Conservation (phyloP, 2,797 vertebrate genomes). For the Gobionotothen gibberifrons region DNA sequence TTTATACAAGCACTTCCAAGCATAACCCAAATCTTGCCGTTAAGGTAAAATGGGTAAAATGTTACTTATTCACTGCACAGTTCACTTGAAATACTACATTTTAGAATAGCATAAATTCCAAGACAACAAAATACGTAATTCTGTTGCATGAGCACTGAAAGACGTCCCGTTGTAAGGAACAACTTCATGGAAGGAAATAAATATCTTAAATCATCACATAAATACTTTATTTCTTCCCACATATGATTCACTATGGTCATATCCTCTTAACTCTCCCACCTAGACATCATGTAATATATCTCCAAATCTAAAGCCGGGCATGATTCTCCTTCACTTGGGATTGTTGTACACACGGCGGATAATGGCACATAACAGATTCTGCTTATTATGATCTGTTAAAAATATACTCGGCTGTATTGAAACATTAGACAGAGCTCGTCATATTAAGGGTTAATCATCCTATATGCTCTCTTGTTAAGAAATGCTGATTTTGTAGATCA, state of each 20-base stretch:
- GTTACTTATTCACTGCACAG: constrained; percentile 9
- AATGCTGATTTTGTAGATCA: constrained; percentile 3
- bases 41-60: background rate
- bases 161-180: constrained; percentile 25
- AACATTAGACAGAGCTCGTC: constrained; percentile 18
- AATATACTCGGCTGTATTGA: constrained; percentile 7
- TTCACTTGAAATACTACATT: constrained; percentile 20
- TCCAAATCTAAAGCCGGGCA: constrained; percentile 21
- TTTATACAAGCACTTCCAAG: background rate
- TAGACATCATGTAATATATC: background rate
- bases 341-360: constrained; percentile 31
- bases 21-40: background rate
- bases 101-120: constrained; percentile 37
- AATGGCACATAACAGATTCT: constrained; percentile 26
- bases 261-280: constrained; percentile 15
- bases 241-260: constrained; percentile 29
- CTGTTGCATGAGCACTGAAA: constrained; percentile 50
- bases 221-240: constrained; percentile 45
- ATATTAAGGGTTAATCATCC: constrained; percentile 15
- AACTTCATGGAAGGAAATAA: constrained; percentile 28
- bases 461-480: constrained; percentile 12
- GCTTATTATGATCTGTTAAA: constrained; percentile 41
- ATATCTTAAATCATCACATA: constrained; percentile 44
- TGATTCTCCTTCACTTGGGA: constrained; percentile 15
- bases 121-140: constrained; percentile 37